These are phyloP conservation scores for Clostera curtula DNA, from an alignment of 2,888 invertebrate genomes.

Conservation along the genomic window DNA sequence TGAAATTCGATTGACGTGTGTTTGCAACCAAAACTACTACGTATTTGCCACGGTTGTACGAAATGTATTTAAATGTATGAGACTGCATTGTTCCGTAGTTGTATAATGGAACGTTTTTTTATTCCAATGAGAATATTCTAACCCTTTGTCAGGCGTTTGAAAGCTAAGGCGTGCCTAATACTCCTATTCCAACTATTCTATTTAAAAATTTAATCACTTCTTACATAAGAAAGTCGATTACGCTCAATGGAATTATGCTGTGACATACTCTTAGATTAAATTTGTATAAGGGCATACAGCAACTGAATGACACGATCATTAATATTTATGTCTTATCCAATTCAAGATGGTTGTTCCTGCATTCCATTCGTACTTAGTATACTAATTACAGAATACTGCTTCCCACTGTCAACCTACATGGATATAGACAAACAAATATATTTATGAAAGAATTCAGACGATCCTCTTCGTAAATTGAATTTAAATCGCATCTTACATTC, in stretches of 20 bases:
- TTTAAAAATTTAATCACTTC: slow-evolving; percentile 8
- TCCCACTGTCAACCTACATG: too few species aligned
- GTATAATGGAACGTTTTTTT: slow-evolving; percentile 26
- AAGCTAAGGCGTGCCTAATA: slow-evolving; percentile 13
- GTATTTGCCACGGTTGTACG: slow-evolving; percentile 38
- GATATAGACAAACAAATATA: too few species aligned
- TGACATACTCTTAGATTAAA: slow-evolving; percentile 2
- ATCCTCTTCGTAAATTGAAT: too few species aligned
- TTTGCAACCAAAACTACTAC: slow-evolving; percentile 26
- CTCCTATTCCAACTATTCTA: slow-evolving; percentile 14
- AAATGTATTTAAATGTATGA: slow-evolving; percentile 48
- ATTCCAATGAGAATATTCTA: slow-evolving; percentile 15
- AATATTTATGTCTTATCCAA: too few species aligned
- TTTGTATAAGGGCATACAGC: slow-evolving; percentile 1
- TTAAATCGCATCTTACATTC: too few species aligned
- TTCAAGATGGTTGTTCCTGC: too few species aligned
- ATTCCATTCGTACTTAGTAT: too few species aligned
- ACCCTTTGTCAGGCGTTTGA: slow-evolving; percentile 23
- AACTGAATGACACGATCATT: background rate
- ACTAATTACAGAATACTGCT: too few species aligned
- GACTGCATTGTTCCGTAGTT: slow-evolving; percentile 41
- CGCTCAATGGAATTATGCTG: slow-evolving; percentile 5
- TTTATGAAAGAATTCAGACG: too few species aligned
- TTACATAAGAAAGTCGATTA: slow-evolving; percentile 6
- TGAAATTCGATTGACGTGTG: slow-evolving; percentile 19